Conservation (phyloP, 64 coral and sea anemone species). For the Stylophora pistillata region DNA sequence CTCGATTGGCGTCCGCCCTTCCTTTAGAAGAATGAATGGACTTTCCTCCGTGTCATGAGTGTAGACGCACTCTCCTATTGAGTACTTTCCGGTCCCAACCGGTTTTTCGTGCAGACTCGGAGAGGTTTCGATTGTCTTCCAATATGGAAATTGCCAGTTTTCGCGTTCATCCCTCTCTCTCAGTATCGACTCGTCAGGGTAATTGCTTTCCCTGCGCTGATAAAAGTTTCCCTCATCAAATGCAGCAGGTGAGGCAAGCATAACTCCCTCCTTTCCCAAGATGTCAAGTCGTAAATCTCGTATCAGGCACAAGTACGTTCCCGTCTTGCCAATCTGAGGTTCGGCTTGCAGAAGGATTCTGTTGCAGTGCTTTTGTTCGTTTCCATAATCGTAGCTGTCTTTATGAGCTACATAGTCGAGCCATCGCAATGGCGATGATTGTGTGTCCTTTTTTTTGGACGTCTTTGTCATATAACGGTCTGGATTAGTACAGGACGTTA, state of each 20-base stretch:
- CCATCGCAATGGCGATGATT: slow-evolving; percentile 38
- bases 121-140: slow-evolving; percentile 52
- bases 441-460: background rate
- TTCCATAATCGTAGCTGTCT: slow-evolving; percentile 41
- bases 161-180: background rate
- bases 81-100: slow-evolving; percentile 27
- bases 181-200: background rate
- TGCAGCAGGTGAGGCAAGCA: background rate
- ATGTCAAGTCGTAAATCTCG: slow-evolving; percentile 41
- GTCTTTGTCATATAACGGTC: slow-evolving; percentile 56
- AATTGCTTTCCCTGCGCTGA: background rate
- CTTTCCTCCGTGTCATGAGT: slow-evolving; percentile 17
- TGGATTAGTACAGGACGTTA: background rate
- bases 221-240: slow-evolving; percentile 7
- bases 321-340: slow-evolving; percentile 64
- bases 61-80: slow-evolving; percentile 24
- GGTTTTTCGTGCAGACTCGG: slow-evolving; percentile 42
- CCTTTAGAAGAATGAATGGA: background rate
- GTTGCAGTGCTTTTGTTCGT: slow-evolving; percentile 19
- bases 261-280: background rate
- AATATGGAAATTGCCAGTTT: slow-evolving; percentile 48
- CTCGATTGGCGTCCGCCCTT: background rate
- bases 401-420: slow-evolving; percentile 21
- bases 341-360: slow-evolving; percentile 60
- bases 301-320: slow-evolving; percentile 52